A percentile compares a stretch with the other conserved stretches of the same genome.
Evolutionary conservation across 2,113 vertebrate genomes (phyloP).

Genomic region (Zootoca vivipara): DNA sequence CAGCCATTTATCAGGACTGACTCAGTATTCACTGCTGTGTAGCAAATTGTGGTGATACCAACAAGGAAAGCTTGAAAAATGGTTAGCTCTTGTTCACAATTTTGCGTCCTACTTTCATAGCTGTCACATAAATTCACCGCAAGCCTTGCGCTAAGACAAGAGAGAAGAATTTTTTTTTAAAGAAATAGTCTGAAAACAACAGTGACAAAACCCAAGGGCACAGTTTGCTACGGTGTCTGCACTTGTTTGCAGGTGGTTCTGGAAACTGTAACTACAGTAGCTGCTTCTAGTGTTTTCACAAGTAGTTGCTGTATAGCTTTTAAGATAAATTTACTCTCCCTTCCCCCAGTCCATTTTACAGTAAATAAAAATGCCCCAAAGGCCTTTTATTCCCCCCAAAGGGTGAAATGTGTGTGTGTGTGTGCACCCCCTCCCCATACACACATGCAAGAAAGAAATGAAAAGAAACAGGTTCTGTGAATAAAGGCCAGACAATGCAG

Average conservation of each 20-base stretch:
- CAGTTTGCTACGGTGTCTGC: constrained; percentile 66
- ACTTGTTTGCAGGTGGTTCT: constrained; percentile 80
- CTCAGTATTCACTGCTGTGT: constrained; percentile 61
- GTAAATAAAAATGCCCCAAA: constrained; percentile 85
- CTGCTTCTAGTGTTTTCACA: constrained; percentile 56
- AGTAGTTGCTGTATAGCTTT: constrained; percentile 63
- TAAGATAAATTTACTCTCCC: constrained; percentile 47
- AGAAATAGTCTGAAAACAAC: constrained; percentile 39
- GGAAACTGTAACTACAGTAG: constrained; percentile 73
- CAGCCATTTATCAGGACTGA: constrained; percentile 24
- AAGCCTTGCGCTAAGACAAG: constrained; percentile 56
- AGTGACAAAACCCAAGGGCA: constrained; percentile 59
- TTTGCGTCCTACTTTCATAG: constrained; percentile 83
- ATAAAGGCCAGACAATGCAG: constrained; percentile 89
- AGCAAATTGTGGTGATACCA: constrained; percentile 67
- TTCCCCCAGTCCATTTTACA: constrained; percentile 64
- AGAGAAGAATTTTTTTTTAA: constrained; percentile 50
- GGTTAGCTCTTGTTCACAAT: constrained; percentile 73
- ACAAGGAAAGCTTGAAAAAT: constrained; percentile 46
- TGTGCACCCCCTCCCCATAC: neutral
- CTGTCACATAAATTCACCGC: constrained; percentile 84
- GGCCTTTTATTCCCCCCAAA: constrained; percentile 36
- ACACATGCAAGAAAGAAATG: constrained; percentile 44
- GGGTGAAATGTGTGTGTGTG: neutral
- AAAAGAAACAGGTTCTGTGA: constrained; percentile 78